These are phyloP conservation scores for Eupithecia inturbata DNA, from an alignment of 2,888 invertebrate species.

Conservation along the genomic window DNA sequence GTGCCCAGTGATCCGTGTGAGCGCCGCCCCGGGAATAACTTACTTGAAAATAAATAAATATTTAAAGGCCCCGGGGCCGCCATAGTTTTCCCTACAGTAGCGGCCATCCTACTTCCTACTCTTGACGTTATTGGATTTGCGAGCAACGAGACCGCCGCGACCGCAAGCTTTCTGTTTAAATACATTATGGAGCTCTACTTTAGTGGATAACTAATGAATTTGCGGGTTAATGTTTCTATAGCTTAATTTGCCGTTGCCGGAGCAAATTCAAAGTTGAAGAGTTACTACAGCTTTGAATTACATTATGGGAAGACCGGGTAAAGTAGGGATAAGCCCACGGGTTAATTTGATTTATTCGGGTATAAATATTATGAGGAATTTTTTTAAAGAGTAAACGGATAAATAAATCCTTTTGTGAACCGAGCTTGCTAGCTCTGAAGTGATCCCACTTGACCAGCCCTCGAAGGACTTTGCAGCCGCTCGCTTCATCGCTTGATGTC, in stretches of 20 bases:
- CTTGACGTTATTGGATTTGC: slow-evolving; percentile 63
- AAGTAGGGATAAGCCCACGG: neutral
- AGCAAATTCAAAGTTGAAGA: slow-evolving; percentile 24
- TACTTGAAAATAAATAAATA: slow-evolving; percentile 27
- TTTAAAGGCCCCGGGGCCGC: slow-evolving; percentile 17
- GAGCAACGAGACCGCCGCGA: slow-evolving; percentile 49
- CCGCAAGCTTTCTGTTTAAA: slow-evolving; percentile 52
- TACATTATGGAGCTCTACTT: slow-evolving; percentile 52
- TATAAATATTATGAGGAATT: neutral
- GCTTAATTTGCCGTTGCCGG: slow-evolving; percentile 24
- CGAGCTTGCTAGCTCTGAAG: slow-evolving; percentile 12
- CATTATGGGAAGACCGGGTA: slow-evolving; percentile 5
- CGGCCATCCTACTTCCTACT: slow-evolving; percentile 33
- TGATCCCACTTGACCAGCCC: slow-evolving; percentile 28
- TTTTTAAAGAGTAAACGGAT: neutral
- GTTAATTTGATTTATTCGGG: slow-evolving; percentile 5
- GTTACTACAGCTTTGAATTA: slow-evolving; percentile 19
- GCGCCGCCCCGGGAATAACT: slow-evolving; percentile 13
- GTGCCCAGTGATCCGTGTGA: slow-evolving; percentile 18
- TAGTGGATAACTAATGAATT: slow-evolving; percentile 42
- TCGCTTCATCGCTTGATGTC: slow-evolving; percentile 20
- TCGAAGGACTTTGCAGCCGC: slow-evolving; percentile 20
- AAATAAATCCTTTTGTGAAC: slow-evolving; percentile 7
- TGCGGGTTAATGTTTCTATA: slow-evolving; percentile 32
- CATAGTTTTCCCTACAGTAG: slow-evolving; percentile 32